Percentiles rank a stretch among this genome's conserved stretches.
Evolutionary conservation across 2,888 invertebrate species (phyloP).

Genomic region (Argyresthia goedartella): DNA sequence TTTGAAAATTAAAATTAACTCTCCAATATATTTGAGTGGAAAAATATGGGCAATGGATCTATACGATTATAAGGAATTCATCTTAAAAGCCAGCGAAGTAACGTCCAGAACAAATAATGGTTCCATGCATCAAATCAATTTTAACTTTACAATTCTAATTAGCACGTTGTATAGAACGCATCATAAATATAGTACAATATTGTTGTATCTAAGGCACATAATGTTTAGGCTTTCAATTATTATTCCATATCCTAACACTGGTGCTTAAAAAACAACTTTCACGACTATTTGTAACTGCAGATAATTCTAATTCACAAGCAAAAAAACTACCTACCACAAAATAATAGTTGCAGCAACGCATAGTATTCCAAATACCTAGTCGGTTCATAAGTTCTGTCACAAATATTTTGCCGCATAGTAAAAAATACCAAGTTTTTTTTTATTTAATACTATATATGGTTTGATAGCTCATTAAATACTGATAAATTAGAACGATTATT

Average conservation of each 20-base stretch:
- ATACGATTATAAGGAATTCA: not conserved
- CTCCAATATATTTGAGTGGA: not conserved
- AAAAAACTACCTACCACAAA: not conserved
- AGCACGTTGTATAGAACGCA: conserved; percentile 71
- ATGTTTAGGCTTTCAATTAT: conserved; percentile 70
- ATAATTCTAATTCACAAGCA: not conserved
- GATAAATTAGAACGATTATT: too few relatives aligned
- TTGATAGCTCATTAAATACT: too few relatives aligned
- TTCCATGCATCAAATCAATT: conserved; percentile 52
- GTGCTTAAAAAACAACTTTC: conserved; percentile 47
- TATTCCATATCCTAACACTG: conserved; percentile 66
- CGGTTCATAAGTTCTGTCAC: too few relatives aligned
- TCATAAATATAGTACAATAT: conserved; percentile 71
- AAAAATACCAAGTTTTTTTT: too few relatives aligned
- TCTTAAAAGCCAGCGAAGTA: conserved; percentile 10
- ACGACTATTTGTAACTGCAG: not conserved
- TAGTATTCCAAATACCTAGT: not conserved
- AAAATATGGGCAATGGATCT: not conserved
- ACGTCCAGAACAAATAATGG: conserved; percentile 19
- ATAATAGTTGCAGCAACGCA: not conserved
- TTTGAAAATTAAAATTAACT: not conserved
- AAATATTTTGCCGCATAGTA: too few relatives aligned
- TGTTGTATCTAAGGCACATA: conserved; percentile 74
- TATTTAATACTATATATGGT: too few relatives aligned
- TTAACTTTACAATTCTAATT: conserved; percentile 65